A percentile compares a stretch with the other conserved stretches of the same genome.
These are phyloP conservation scores for Mystacornis crossleyi DNA, from an alignment of 2,113 vertebrate species.

Conservation along the genomic window DNA sequence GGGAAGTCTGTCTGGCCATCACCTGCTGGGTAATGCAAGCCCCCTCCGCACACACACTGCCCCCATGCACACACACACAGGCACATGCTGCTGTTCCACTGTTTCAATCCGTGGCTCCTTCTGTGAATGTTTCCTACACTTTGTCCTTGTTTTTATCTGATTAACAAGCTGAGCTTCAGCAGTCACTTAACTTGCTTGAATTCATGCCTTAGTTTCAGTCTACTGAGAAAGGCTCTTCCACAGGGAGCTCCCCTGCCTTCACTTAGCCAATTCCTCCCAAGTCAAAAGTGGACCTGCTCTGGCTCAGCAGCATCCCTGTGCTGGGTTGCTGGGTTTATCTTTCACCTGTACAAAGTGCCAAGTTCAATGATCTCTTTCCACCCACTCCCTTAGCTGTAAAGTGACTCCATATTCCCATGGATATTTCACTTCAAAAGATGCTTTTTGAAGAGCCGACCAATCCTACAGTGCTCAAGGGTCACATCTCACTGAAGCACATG, in stretches of 20 bases:
- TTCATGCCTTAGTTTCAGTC: background rate
- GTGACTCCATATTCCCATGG: background rate
- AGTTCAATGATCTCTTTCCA: background rate
- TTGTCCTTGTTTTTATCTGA: background rate
- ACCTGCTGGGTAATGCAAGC: background rate
- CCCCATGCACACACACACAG: background rate
- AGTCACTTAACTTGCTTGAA: background rate
- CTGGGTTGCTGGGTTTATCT: background rate
- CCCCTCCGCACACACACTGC: background rate
- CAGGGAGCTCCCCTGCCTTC: background rate
- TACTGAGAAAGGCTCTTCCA: background rate
- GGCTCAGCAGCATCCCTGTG: accelerated
- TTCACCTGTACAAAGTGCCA: background rate
- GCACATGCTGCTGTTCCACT: background rate
- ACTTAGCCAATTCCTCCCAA: background rate
- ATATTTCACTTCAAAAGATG: background rate
- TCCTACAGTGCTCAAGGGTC: background rate
- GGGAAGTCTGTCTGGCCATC: accelerated
- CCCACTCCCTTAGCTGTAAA: background rate
- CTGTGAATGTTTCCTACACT: background rate
- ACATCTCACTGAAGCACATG: background rate
- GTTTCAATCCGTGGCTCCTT: background rate
- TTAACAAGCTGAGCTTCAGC: background rate
- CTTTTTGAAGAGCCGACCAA: background rate
- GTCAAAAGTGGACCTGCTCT: accelerated